Base-by-base conservation (phyloP, 2,888 invertebrate species). In the Osmoderma eremita region DNA sequence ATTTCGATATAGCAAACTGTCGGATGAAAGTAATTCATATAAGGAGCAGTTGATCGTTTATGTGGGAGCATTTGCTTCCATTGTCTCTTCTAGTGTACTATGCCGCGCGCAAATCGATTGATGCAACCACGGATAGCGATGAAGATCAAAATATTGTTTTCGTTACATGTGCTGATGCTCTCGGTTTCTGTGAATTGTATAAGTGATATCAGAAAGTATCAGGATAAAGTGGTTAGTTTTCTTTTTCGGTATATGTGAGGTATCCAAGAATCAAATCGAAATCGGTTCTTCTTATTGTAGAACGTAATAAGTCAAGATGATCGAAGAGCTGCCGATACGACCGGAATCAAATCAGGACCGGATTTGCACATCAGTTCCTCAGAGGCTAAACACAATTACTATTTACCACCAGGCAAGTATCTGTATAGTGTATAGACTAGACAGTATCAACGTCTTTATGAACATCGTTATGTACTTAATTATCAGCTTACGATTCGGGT, bases 271-370 rank as follows among this genome's bases (percentile, higher is more conserved):
- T n/a, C n/a, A n/a, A n/a, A n/a, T n/a, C n/a, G n/a, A n/a, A n/a
- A n/a, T n/a, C n/a, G n/a, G n/a, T n/a, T n/a, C n/a, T n/a, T n/a
- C 15, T 13, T 12, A 15, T 70, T 69, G 2, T 62, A 78, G 78
- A 73, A 73, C 70, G 54, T 73, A 15, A 76, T 78, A 58, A 68
- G 68, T 6, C 75, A 77, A 65, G 76, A 78, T 45, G 77, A 78
- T 30, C 71, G 76, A 4, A 70, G 77, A 65, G 77, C 71, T 3
- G 74, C 74, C 12, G 67, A 67, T 18, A 24, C 53, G 20, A n/a
- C 53, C n/a, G 15, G 18, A 56, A 6, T 42, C 63, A 38, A 58
- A 53, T 54, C 45, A 12, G 49, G 64, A 53, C 39, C n/a, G 18
- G 17, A 63, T 45, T 24, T 65, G 8, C 48, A 58, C 3, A 17